Conservation (phyloP, 2,113 vertebrate species). For the Stigmatopora nigra region DNA sequence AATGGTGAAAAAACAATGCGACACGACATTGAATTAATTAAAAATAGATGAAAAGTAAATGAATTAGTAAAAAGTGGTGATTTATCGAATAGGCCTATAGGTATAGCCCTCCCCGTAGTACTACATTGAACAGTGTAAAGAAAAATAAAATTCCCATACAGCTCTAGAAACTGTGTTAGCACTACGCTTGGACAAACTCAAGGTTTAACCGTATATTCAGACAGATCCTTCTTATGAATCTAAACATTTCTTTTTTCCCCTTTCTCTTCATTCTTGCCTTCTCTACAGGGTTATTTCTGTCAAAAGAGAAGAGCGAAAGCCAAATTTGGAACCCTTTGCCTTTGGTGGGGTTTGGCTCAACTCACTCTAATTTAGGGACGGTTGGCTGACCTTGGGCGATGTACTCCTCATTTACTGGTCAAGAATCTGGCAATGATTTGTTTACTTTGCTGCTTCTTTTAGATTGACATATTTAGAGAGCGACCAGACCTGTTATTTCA, state of each 20-base stretch:
- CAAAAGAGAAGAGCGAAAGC: constrained; percentile 33
- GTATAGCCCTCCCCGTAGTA: background rate
- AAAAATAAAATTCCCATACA: constrained; percentile 41
- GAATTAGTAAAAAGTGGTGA: no score
- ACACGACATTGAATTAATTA: no score
- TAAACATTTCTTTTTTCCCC: constrained; percentile 35
- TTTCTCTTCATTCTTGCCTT: background rate
- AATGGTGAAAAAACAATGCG: no score
- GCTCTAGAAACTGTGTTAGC: constrained; percentile 27
- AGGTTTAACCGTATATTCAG: constrained; percentile 35
- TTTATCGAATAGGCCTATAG: no score
- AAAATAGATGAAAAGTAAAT: no score
- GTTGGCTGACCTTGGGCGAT: constrained; percentile 52
- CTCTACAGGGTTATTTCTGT: constrained; percentile 52
- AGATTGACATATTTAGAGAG: constrained; percentile 66
- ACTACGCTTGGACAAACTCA: constrained; percentile 43
- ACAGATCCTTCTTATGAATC: constrained; percentile 35
- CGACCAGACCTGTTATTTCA: constrained; percentile 68
- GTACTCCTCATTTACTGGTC: constrained; percentile 63
- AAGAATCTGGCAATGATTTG: constrained; percentile 43
- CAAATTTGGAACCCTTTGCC: constrained; percentile 22
- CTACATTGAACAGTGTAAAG: background rate
- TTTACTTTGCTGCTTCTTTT: constrained; percentile 67
- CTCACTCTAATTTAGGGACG: constrained; percentile 53
- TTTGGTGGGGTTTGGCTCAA: constrained; percentile 45